Base-by-base conservation (phyloP, 1,140 invertebrate genomes). In the Globodera ellingtonae region DNA sequence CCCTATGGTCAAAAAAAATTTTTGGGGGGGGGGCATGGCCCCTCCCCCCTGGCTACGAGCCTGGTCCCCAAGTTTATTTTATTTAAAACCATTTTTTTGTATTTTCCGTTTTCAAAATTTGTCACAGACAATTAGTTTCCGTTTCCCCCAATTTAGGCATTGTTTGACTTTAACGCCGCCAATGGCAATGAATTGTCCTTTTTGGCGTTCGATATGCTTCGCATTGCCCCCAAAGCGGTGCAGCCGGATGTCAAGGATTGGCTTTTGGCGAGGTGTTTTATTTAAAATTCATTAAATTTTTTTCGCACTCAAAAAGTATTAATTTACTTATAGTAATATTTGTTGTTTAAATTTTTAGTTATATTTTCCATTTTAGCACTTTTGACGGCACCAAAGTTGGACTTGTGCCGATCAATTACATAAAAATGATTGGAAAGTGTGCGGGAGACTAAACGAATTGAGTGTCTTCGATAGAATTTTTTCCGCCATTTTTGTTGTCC, bases 161-260 rank as follows among this genome's bases (percentile, higher is more conserved):
- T 93, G 15, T 94, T 93, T 89, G 93, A 94, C 86, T 97, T 96
- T 87, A 90, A 91, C 79, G 93, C 93, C 18, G 90, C 92, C 15
- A 92, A 91, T 15, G 91, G 92, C 0, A 92, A 94, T 77, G 95
- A 98, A 91, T 86, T 98, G 9, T 93, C 92, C 78, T 92, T 97
- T 83, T 91, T 90, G 82, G 91, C 92, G 56, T 94, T 94, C 76
- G 94, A 96, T 86, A 92, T 93, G 70, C 90, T 97, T 4, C 92
- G 92, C 75, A 90, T 98, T 44, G 95, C 95, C 3, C 95, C 95
- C 0, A 93, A 93, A 88, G 92, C 93, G 86, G 90, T 94, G 13
- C 95, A 96, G 89, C 93, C 94, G 35, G 86, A 87, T 76, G 84
- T 91, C 50, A 87, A 89, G 81, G 91, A 90, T 65, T 91, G 91